Conservation (phyloP, 2,888 invertebrate species). For the Eupithecia dodoneata region DNA sequence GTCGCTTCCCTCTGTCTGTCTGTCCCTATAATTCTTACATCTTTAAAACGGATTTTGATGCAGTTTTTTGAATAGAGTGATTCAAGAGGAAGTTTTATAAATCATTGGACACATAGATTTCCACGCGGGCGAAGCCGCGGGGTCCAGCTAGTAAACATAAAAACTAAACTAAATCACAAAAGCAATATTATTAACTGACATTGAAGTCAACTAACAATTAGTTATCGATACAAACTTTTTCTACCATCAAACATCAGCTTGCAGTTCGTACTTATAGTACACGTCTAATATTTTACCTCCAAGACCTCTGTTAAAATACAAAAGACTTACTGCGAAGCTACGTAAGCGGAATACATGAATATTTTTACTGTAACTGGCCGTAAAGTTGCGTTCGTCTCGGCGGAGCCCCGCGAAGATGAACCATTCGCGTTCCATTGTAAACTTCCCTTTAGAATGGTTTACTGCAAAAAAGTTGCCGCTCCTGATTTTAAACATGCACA, state of each 20-base stretch:
- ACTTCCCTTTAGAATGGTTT: slow-evolving; percentile 37
- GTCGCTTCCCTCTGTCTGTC: too few relatives aligned
- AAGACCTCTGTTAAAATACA: slow-evolving; percentile 40
- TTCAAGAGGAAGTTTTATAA: too few relatives aligned
- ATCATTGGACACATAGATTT: too few relatives aligned
- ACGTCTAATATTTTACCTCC: background rate
- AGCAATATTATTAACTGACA: background rate
- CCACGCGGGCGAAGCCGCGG: too few relatives aligned
- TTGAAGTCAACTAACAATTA: background rate
- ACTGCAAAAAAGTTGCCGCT: slow-evolving; percentile 31
- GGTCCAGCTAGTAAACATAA: background rate
- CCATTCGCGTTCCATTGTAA: slow-evolving; percentile 43
- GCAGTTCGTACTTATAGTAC: background rate
- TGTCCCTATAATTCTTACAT: too few relatives aligned
- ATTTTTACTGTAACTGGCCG: slow-evolving; percentile 47
- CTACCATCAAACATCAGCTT: background rate
- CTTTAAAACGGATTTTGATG: too few relatives aligned
- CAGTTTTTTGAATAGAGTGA: too few relatives aligned
- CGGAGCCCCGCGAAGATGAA: slow-evolving; percentile 41
- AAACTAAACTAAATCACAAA: background rate
- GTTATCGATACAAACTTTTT: background rate
- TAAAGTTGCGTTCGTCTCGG: slow-evolving; percentile 44
- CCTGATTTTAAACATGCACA: slow-evolving; percentile 32
- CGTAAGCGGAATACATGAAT: slow-evolving; percentile 59
- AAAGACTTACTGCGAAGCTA: slow-evolving; percentile 45